Evolutionary conservation across 2,113 vertebrate species (phyloP), one percentile per base, ranked within the genome.

Genomic region (Dinomys branickii): DNA sequence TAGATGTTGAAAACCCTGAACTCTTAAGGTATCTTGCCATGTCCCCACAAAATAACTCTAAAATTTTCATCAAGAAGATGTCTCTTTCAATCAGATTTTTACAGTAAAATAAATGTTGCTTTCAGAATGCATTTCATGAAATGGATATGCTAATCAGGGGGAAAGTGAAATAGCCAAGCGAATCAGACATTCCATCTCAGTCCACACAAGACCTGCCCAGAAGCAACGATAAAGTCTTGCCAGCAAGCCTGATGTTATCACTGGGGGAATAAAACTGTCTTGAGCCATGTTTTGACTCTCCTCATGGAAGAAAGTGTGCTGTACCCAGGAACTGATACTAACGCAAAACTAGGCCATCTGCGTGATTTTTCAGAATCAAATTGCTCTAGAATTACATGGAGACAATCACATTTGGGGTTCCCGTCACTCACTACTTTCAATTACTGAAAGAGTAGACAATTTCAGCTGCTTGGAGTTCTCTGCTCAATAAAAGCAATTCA

Each of bases 231-330:
- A 88, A 92, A 83, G 75, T 85, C 56, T 91, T 97, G 96, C 93
- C 91, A 95, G 85, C 84, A 88, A 96, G 52, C 5, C 92, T 83
- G 92, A 98, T 97, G 89, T 96, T 98, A 98, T 97, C 96, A 41
- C 91, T 5, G 38, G 93, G 85, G 91, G 94, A 96, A 90, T 67
- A 94, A 94, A 58, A 96, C 93, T 96, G 58, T 95, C 69, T 90
- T 86, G 88, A 91, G 86, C 88, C 65, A 26, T 94, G 85, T 97
- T 97, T 98, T 95, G 85, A 94, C 61, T 91, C 67, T 95, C 86
- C 87, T 94, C 19, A 10, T 33, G 59, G 59, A 92, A 95, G 84
- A 93, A 85, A 92, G 35, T 12, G 8, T 54, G n/a, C 26, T 59
- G 0, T 85, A 95, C 84, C 95, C 93, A 96, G 86, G 91, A 94